Conservation (phyloP, 2,888 invertebrate species). For the Caenorhabditis sp. region DNA sequence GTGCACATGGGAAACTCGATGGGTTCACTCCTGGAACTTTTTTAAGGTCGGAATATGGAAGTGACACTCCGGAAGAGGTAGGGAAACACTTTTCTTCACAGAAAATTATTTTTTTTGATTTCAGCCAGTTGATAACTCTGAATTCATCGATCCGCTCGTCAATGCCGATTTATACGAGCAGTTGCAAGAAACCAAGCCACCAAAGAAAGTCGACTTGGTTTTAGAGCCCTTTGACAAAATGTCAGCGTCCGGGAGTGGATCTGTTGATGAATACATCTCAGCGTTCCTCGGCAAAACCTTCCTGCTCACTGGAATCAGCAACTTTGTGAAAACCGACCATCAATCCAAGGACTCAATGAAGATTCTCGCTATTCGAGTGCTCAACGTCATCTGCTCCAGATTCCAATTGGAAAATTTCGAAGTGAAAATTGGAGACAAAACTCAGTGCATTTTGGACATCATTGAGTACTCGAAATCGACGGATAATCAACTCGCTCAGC, state of each 20-base stretch:
- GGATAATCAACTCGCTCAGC: slow-evolving; percentile 43
- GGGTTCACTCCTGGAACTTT: slow-evolving; percentile 11
- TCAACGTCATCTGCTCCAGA: slow-evolving; percentile 24
- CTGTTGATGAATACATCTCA: slow-evolving; percentile 20
- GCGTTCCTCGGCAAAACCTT: slow-evolving; percentile 47
- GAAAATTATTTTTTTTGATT: neutral
- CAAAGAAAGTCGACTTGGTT: slow-evolving; percentile 24
- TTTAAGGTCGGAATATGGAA: slow-evolving; percentile 7
- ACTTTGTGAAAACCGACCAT: slow-evolving; percentile 39
- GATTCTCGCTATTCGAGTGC: slow-evolving; percentile 53
- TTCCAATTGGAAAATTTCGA: neutral
- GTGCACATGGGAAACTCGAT: neutral
- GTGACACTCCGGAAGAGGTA: slow-evolving; percentile 30
- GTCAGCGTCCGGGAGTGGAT: neutral
- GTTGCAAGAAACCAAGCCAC: slow-evolving; percentile 40
- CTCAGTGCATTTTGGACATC: slow-evolving; percentile 30
- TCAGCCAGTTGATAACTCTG: neutral
- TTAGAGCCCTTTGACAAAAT: slow-evolving; percentile 20
- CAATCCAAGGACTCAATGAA: slow-evolving; percentile 61
- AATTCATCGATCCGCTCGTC: slow-evolving; percentile 53
- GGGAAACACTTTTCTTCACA: too few species aligned
- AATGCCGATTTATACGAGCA: slow-evolving; percentile 49
- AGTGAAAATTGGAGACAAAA: slow-evolving; percentile 28
- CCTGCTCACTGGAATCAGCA: slow-evolving; percentile 45
- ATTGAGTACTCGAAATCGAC: slow-evolving; percentile 26